Evolutionary conservation across 1,140 invertebrate species (phyloP), one percentile per base, ranked within the genome.

Genomic region (Danaus plexippus): DNA sequence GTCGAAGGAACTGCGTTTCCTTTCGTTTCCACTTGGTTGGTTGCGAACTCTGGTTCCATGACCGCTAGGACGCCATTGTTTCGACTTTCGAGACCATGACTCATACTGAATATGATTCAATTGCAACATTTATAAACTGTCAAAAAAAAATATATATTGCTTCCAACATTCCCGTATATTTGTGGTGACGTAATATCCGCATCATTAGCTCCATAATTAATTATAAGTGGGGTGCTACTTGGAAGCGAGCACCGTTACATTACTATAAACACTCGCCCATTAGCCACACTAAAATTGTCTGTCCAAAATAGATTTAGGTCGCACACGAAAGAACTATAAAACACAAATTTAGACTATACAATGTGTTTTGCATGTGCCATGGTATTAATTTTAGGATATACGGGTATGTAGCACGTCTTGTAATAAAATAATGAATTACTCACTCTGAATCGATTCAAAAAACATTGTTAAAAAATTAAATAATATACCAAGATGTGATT

Each of bases 1-100:
- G 43, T 63, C 61, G 54, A 75, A 71, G 78, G 78, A 81, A 79
- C 71, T 71, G 43, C 69, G 70, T 70, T 79, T 74, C 68, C 71
- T 81, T 69, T 62, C 69, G 65, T 79, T 77, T 75, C 73, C 70
- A 69, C 62, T 73, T 53, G 54, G 69, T 53, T 74, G 74, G 59
- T 55, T 69, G 54, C 58, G 54, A 58, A 65, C 63, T 63, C 59
- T 59, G 52, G 55, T 57, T 61, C 47, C 51, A 47, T 55, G 59
- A 66, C 61, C 64, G 57, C 56, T 60, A 59, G 47, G 54, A 60
- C 42, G 53, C 69, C 48, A 73, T 75, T 73, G 71, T 73, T 64
- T 57, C 45, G 54, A 61, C 22, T 32, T 32, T 32, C 22, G 22
- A 32, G 22, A 32, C 1, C 22, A 32, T 32, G 22, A 32, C 22